Base-by-base conservation (phyloP, 2,888 invertebrate species). In the Xestia sexstrigata region DNA sequence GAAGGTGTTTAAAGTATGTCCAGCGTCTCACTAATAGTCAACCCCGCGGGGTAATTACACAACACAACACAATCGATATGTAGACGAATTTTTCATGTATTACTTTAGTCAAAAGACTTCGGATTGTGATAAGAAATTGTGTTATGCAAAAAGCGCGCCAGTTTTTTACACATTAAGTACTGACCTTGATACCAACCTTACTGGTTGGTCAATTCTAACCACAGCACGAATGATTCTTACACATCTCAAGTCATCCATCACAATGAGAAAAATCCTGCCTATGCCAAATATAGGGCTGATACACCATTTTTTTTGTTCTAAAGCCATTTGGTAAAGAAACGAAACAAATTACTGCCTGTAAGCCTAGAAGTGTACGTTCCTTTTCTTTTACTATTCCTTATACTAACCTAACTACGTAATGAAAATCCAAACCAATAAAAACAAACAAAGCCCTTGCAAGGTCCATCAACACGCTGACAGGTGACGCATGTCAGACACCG, bases 401-500 rank as follows among this genome's bases (percentile, higher is more conserved):
- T 8, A 8, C 8, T 39, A 42, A 15, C 13, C 39, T 63, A n/a
- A 63, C n/a, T n/a, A 42, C n/a, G 15, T 39, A 39, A 63, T 42
- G 13, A 65, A 8, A 65, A 65, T 7, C 63, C 60, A 55, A 35
- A 4, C 20, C 15, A 47, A 26, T 55, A 47, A 42, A 75, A 74
- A 30, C 8, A 23, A n/a, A 76, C 52, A 13, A 15, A 0, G 2
- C 7, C 20, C 42, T 35, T 35, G 35, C 35, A 6, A 35, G 35
- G 35, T 35, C 35, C 35, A 11, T 11, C 45, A 26, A 0, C 20
- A 30, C 30, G 6, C 0, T 67, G 42, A 49, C 76, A 78, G 68
- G 79, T 77, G 79, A 68, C 5, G 26, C 60, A 23, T 66, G 55
- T 47, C 65, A 15, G 20, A 20, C 58, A 42, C 35, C 23, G 7